phyloP scores from a whole-genome alignment of 2,113 vertebrate species.

The Casuarius casuarius region DNA sequence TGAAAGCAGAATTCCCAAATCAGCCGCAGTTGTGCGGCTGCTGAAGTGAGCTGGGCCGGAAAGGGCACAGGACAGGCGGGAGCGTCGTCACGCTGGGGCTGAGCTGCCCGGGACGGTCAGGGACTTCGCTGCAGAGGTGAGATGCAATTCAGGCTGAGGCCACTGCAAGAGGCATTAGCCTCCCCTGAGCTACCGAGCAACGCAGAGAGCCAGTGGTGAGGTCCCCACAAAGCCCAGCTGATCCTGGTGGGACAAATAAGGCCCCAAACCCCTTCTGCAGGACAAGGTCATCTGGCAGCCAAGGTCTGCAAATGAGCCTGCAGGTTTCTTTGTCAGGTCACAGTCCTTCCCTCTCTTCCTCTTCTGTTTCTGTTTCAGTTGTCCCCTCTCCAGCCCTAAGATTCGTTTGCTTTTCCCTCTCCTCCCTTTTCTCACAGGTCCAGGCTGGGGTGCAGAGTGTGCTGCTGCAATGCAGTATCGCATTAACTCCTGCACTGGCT shows the following conservation, averaged over 20 bases:
- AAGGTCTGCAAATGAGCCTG: neutral
- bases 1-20: neutral
- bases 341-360: neutral
- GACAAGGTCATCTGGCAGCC: neutral
- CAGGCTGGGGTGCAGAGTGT: neutral
- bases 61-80: neutral
- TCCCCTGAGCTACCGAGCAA: neutral
- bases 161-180: neutral
- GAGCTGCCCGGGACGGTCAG: neutral
- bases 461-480: neutral
- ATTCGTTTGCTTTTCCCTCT: neutral
- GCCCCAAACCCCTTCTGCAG: neutral
- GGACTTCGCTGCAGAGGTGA: neutral
- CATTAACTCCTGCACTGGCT: neutral
- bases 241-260: neutral
- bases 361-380: neutral
- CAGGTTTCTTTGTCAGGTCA: rapidly evolving
- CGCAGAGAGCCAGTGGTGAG: neutral
- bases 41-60: rapidly evolving
- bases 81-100: neutral
- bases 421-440: neutral
- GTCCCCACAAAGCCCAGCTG: neutral
- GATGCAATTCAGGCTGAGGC: neutral
- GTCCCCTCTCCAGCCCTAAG: neutral
- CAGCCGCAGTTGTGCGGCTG: neutral